Conservation (phyloP, 2,888 invertebrate genomes). For the Mylabris sibirica region DNA sequence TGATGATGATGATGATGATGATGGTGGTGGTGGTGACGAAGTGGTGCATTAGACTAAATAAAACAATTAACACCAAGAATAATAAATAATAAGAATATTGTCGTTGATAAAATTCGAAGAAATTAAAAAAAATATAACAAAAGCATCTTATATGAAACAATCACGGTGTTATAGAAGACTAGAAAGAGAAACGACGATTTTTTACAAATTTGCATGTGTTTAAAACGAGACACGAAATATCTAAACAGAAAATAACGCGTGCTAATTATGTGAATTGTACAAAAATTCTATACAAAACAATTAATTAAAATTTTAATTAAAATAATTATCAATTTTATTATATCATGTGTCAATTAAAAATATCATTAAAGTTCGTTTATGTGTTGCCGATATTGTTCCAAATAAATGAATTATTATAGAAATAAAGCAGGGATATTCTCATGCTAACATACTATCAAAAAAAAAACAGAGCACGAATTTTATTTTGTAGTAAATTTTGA, state of each 20-base stretch:
- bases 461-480: neutral
- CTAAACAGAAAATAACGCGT: neutral
- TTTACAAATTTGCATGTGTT: neutral
- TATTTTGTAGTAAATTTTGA: neutral
- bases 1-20: conserved; percentile 1
- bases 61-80: neutral
- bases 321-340: too few species aligned
- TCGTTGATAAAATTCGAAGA: neutral
- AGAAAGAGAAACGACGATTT: neutral
- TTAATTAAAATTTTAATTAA: too few species aligned
- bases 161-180: neutral
- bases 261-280: neutral
- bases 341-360: conserved; percentile 9
- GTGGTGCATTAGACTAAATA: neutral
- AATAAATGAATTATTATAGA: neutral
- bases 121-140: neutral
- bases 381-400: neutral
- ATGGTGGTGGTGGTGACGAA: neutral
- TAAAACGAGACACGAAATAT: neutral
- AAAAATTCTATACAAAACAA: neutral
- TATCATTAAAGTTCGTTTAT: neutral
- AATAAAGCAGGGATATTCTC: neutral
- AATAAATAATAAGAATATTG: neutral
- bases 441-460: neutral
- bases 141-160: neutral